Evolutionary conservation across 2,113 vertebrate genomes (phyloP).

Genomic region (Mionectes macconnelli): DNA sequence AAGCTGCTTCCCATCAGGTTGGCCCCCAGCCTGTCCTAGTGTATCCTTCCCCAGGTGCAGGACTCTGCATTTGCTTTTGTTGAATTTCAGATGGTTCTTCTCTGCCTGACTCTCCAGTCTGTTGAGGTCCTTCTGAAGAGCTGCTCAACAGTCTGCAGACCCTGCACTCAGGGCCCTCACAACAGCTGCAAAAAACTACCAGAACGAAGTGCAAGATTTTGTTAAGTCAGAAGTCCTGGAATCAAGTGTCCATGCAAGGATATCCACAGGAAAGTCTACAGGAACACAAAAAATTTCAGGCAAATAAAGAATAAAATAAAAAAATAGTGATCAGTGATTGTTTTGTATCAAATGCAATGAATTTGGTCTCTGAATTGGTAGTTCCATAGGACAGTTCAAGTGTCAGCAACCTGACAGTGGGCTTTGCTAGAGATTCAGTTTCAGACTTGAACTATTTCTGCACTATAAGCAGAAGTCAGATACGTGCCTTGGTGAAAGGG

Average conservation of each 20-base stretch:
- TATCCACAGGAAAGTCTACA: neutral
- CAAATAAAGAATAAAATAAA: neutral
- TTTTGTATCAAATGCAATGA: neutral
- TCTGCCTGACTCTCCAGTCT: neutral
- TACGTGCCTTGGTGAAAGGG: neutral
- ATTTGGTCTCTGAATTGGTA: neutral
- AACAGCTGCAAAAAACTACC: neutral
- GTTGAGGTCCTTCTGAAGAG: neutral
- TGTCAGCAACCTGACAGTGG: neutral
- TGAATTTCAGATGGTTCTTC: neutral
- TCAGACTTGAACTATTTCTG: neutral
- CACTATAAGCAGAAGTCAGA: neutral
- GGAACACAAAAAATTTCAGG: neutral
- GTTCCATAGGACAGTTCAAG: neutral
- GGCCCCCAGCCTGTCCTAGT: rapidly evolving
- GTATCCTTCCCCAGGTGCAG: rapidly evolving
- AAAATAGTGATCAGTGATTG: neutral
- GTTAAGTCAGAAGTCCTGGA: neutral
- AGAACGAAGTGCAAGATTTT: neutral
- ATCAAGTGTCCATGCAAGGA: neutral
- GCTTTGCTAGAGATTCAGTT: neutral
- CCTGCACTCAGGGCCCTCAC: neutral
- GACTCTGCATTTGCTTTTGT: neutral
- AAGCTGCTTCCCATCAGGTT: neutral
- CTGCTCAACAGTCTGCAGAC: neutral